Base-by-base conservation (phyloP, 2,888 invertebrate species). In the Quadroppia sp. region DNA sequence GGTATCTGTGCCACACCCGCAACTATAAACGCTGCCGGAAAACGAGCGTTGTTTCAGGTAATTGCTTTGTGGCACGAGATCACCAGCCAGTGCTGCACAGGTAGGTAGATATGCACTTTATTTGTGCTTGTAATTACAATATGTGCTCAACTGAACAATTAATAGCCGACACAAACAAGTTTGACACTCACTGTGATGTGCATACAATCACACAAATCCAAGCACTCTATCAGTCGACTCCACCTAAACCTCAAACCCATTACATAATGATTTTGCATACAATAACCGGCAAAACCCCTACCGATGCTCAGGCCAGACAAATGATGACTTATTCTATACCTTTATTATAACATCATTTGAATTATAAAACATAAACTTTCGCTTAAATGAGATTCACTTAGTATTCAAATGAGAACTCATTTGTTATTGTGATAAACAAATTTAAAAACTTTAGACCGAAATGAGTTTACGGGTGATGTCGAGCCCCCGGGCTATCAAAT, bases 1-100 rank as follows among this genome's bases (percentile, higher is more conserved):
- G 36, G 36, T 36, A 20, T 64, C 15, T 15, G 36, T n/a, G 36
- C 64, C 64, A 32, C 64, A 64, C 64, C 64, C 36, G 32, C 30
- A 17, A 20, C 32, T 64, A 36, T 64, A 64, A 36, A n/a, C 64
- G 64, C 20, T 36, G 17, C 32, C 64, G 64, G 64, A 64, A 64
- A 64, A 64, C 64, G 30, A 64, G 36, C 36, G 36, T 36, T 64
- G 64, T 64, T 64, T 64, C 6, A 59, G 64, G n/a, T 64, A 64
- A 64, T 64, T 64, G 64, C 36, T 36, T 36, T 32, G 32, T 64
- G 64, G 32, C 64, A 64, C 64, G 64, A 64, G 64, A 64, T 28
- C 17, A 48, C 11, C 3, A 7, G 3, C 15, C 15, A 15, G 25
- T 1, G 7, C 20, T 15, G 11, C 56, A 25, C 28, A 25, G 30